Evolutionary conservation across 2,113 vertebrate genomes (phyloP), one percentile per base, ranked within the genome.

Genomic region (Thalassoma bifasciatum): DNA sequence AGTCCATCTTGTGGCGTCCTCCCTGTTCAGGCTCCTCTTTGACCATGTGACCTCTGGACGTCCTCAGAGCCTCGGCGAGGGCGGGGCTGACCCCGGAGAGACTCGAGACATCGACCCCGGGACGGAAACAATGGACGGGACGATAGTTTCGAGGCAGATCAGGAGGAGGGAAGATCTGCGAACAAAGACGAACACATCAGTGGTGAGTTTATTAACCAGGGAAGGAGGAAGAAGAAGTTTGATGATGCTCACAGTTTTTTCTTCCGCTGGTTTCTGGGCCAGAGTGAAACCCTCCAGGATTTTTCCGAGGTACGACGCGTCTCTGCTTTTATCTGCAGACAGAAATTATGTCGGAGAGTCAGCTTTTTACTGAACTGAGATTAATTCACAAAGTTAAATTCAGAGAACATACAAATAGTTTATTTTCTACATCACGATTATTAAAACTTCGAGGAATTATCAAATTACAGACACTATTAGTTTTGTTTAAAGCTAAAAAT

Each of bases 121-220:
- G 95, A 4, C 92, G 89, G 62, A 98, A 96, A 49, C 93, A 93
- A 86, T 95, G 97, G 17, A 98, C 90, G 0, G 98, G 97, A 2
- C 95, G 94, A 64, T 94, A 99, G 79, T 95, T 92, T 1, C 88
- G 87, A 21, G 97, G 98, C 61, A 98, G 87, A 19, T 76, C 51
- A 21, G 97, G 97, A 0, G 96, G 93, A n/a, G 91, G 93, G 57
- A 96, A 99, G 57, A 94, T 62, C 98, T 98, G 63, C 0, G 34
- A 60, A 36, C 0, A 50, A 4, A 60, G n/a, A 63, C 10, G 52
- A 19, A 1, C 14, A 0, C 7, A 10, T 26, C 0, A 40, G 50
- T 2, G 19, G n/a, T 7, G 19, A n/a, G 46, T 49, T n/a, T 10
- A 49, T n/a, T 19, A n/a, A 2, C 19, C 42, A 1, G 16, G 11